Evolutionary conservation across 2,797 vertebrate genomes (phyloP).

Genomic region (Esox masquinongy): DNA sequence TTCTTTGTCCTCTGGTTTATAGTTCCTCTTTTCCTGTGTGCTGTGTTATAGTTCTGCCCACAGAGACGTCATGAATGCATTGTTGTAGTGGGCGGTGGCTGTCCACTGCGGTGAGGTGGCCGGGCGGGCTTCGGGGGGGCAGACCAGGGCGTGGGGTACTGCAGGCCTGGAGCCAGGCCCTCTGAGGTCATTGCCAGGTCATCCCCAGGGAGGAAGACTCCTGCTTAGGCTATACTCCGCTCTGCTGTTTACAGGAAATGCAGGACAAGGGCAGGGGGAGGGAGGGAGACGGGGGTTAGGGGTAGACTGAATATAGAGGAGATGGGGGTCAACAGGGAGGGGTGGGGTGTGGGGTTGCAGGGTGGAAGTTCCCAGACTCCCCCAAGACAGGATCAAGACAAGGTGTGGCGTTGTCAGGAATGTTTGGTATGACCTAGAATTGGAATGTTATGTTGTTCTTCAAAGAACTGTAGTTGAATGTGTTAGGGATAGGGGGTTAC

Average conservation of each 20-base stretch:
- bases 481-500: too few relatives aligned
- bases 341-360: conserved; percentile 28
- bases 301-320: conserved; percentile 59
- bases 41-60: conserved; percentile 56
- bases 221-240: conserved; percentile 73
- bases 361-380: conserved; percentile 63
- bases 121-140: conserved; percentile 5
- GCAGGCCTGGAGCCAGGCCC: conserved; percentile 72
- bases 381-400: conserved; percentile 58
- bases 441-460: conserved; percentile 48
- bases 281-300: conserved; percentile 48
- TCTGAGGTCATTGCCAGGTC: conserved; percentile 84
- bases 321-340: conserved; percentile 28
- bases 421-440: conserved; percentile 51
- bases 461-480: too few relatives aligned
- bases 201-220: conserved; percentile 87
- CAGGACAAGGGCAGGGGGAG: conserved; percentile 71
- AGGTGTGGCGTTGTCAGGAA: conserved; percentile 71
- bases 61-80: conserved; percentile 65
- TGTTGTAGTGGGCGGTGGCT: conserved; percentile 69
- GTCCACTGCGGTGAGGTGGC: conserved; percentile 52
- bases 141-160: conserved; percentile 68
- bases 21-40: not conserved
- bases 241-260: conserved; percentile 95
- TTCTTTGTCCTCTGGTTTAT: not conserved